Conservation (phyloP, 2,888 invertebrate species). For the Agonopterix arenella region DNA sequence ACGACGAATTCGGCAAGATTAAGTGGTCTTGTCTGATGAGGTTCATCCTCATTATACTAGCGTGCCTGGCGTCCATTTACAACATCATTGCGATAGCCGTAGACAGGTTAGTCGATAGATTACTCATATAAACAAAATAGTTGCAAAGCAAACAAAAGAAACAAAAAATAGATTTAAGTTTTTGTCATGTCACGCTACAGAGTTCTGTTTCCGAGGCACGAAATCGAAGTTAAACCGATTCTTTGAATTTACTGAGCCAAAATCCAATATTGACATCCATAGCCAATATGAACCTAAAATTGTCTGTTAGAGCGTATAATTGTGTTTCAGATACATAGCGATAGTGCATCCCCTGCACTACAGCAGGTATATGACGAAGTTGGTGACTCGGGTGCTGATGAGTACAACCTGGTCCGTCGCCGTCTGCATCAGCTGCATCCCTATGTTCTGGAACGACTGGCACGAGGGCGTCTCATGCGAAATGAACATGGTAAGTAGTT, state of each 20-base stretch:
- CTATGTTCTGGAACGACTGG: conserved; percentile 89
- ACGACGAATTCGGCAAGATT: conserved; percentile 75
- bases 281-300: too few species aligned
- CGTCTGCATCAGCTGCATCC: conserved; percentile 80
- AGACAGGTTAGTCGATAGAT: conserved; percentile 71
- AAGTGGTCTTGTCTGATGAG: conserved; percentile 82
- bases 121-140: not conserved
- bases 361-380: conserved; percentile 84
- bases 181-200: conserved; percentile 20
- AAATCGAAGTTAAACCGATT: not conserved
- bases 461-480: conserved; percentile 78
- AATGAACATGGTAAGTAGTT: conserved; percentile 77
- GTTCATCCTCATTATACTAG: conserved; percentile 85
- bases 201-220: conserved; percentile 7
- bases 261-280: too few species aligned
- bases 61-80: conserved; percentile 87
- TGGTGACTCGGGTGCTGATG: conserved; percentile 79
- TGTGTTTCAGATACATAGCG: conserved; percentile 81
- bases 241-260: not conserved
- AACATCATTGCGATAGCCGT: conserved; percentile 87
- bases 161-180: conserved; percentile 16
- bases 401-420: conserved; percentile 82
- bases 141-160: not conserved
- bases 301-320: too few species aligned
- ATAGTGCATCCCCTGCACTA: conserved; percentile 88